Base-by-base conservation (phyloP, 1,140 invertebrate genomes). In the Drosophila suzukii region DNA sequence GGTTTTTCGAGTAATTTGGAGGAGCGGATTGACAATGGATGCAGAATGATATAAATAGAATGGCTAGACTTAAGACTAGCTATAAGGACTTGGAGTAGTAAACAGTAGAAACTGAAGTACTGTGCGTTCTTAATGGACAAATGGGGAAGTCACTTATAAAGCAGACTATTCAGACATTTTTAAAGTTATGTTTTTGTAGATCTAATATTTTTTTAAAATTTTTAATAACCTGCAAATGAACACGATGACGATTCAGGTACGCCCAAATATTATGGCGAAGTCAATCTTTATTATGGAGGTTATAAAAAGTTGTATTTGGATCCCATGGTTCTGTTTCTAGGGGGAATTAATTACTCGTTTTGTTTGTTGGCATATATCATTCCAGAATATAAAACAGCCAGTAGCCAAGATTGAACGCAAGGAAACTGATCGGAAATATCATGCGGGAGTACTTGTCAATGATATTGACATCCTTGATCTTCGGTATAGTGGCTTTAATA, bases 381-480 rank as follows among this genome's bases (percentile, higher is more conserved):
- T 95, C 94, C 63, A 97, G 93, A 78, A 97, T 95, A 92, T 99
- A 99, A 92, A 98, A 99, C 76, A 96, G 95, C 98, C 98, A 99
- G 92, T 99, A 99, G 60, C 96, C 95, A 13, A 96, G 94, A 92
- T 99, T 99, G 93, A 99, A 99, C 41, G 98, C 91, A 77, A 99
- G 94, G 92, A 99, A 99, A 65, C 97, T 96, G 24, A 98, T 95
- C 0, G 98, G 98, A 93, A 99, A 99, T 55, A 98, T 94, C 67
- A 99, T 95, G 71, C 98, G 94, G 8, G 98, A 98, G 91, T 98
- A 98, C 89, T 98, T 98, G 93, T 99, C 98, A 83, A 99, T 99
- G 47, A 98, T 96, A 92, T 99, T 99, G 39, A 99, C 98, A 93
- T 99, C 98, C 89, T 98, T 97, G 78, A 99, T 98, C 92, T 96